Evolutionary conservation across 2,888 invertebrate species (phyloP).

Genomic region (Leuctra nigra): DNA sequence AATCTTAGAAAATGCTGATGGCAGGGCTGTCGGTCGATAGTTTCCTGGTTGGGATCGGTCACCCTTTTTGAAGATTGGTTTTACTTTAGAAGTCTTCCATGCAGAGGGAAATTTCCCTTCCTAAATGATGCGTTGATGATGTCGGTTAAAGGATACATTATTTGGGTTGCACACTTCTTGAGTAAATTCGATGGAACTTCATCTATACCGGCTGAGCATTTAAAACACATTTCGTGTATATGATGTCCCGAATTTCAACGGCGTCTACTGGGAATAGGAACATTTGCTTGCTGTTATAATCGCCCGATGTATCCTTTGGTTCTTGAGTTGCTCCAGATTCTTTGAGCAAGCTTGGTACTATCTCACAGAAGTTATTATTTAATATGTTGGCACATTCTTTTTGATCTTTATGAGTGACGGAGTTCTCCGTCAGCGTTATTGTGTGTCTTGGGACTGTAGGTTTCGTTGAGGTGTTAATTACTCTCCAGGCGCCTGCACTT

Average conservation of each 20-base stretch:
- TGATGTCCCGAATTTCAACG: neutral
- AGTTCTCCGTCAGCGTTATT: neutral
- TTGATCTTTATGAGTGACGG: neutral
- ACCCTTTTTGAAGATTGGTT: too few species aligned
- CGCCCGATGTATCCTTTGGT: neutral
- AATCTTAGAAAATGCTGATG: too few species aligned
- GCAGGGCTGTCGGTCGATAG: conserved; percentile 1
- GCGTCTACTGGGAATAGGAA: neutral
- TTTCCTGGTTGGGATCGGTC: conserved; percentile 2
- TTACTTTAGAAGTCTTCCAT: neutral
- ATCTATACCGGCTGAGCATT: neutral
- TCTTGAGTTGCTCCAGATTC: neutral
- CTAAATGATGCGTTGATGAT: conserved; percentile 9
- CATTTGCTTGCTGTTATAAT: neutral
- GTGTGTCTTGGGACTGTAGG: neutral
- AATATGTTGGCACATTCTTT: conserved; percentile 2
- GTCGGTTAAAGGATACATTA: neutral
- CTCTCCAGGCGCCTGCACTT: neutral
- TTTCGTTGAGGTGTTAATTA: neutral
- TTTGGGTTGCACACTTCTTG: conserved; percentile 8
- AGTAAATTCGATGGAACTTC: neutral
- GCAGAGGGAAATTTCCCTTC: neutral
- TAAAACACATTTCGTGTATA: neutral
- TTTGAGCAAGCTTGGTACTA: neutral
- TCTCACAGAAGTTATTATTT: conserved; percentile 5